Conservation (phyloP, 2,888 invertebrate genomes). For the Kuschelorhynchus macadamiae region DNA sequence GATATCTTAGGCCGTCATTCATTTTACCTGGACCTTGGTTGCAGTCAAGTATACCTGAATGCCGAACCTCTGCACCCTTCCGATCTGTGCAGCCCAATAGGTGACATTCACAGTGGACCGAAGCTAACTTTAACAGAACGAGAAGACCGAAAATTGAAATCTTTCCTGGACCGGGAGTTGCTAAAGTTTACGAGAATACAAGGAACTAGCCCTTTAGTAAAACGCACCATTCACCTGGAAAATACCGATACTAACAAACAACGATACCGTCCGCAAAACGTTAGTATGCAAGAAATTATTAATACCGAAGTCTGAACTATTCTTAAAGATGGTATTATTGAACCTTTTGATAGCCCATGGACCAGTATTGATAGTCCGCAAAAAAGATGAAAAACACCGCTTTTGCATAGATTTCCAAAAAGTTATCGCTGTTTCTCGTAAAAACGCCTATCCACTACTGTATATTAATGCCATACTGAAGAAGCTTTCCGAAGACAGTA, state of each 20-base stretch:
- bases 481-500: slow-evolving; percentile 31
- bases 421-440: slow-evolving; percentile 56
- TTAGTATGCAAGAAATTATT: slow-evolving; percentile 30
- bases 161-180: slow-evolving; percentile 8
- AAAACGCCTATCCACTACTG: slow-evolving; percentile 59
- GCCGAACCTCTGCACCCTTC: not conserved
- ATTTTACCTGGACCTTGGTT: not conserved
- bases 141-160: not conserved
- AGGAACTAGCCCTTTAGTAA: slow-evolving; percentile 21
- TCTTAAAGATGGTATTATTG: slow-evolving; percentile 34
- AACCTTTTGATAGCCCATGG: slow-evolving; percentile 44
- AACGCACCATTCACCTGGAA: slow-evolving; percentile 24
- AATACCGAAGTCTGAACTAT: slow-evolving; percentile 43
- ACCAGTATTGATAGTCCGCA: slow-evolving; percentile 34
- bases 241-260: slow-evolving; percentile 34
- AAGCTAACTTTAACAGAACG: not conserved
- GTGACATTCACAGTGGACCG: not conserved
- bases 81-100: not conserved
- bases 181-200: slow-evolving; percentile 5
- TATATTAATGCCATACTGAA: slow-evolving; percentile 57
- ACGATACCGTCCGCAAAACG: slow-evolving; percentile 29
- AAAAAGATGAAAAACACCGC: slow-evolving; percentile 49
- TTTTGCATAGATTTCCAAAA: slow-evolving; percentile 59
- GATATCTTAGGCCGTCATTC: not conserved
- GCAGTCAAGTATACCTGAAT: not conserved